Conservation (phyloP, 1,140 invertebrate species). For the Platyscapa corneri region DNA sequence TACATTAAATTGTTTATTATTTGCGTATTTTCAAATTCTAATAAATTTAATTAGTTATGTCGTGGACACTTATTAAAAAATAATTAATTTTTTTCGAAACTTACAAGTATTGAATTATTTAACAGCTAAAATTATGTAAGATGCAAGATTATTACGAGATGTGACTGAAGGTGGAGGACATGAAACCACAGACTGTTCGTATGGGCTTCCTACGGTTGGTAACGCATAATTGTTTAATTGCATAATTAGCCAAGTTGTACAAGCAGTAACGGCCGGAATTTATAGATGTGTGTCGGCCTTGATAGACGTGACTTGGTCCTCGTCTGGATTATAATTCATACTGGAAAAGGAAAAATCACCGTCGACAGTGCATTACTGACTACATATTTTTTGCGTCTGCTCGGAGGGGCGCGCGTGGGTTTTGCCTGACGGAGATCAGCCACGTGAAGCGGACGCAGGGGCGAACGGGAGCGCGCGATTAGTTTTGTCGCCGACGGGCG, state of each 20-base stretch:
- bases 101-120: too few species aligned
- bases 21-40: too few species aligned
- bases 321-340: slow-evolving; percentile 33
- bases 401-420: too few species aligned
- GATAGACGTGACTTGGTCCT: not conserved
- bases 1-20: too few species aligned
- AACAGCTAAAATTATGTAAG: too few species aligned
- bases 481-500: slow-evolving; percentile 44
- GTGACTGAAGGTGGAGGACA: too few species aligned
- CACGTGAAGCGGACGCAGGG: not conserved
- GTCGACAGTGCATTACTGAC: not conserved
- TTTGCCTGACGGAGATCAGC: not conserved
- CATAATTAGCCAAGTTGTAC: slow-evolving; percentile 11
- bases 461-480: slow-evolving; percentile 32
- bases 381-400: not conserved
- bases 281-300: not conserved
- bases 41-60: too few species aligned
- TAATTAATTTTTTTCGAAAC: too few species aligned
- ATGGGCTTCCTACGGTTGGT: too few species aligned
- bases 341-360: slow-evolving; percentile 8
- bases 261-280: not conserved
- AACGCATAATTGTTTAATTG: slow-evolving; percentile 42
- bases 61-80: too few species aligned
- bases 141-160: too few species aligned
- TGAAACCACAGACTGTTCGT: too few species aligned